Percentiles rank a stretch among this genome's conserved stretches.
Evolutionary conservation across 2,113 vertebrate species (phyloP).

Genomic region (Progne subis): DNA sequence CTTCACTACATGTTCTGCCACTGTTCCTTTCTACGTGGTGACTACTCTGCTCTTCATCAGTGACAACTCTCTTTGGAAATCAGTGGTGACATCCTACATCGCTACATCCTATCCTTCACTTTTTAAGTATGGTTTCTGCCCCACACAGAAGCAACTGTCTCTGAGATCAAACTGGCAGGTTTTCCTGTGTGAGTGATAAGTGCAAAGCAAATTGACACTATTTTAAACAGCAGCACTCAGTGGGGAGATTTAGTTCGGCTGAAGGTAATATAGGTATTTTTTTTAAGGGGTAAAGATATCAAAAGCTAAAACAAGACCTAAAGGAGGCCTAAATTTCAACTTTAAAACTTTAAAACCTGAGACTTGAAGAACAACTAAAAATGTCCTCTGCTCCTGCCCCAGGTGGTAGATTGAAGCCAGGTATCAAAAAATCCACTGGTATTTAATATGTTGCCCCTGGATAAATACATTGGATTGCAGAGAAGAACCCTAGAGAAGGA

Average conservation of each 20-base stretch:
- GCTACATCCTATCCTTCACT: neutral
- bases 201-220: neutral
- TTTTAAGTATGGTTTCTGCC: conserved; percentile 4
- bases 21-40: neutral
- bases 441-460: neutral
- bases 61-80: neutral
- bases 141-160: neutral
- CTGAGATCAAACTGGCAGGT: neutral
- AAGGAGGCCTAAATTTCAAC: neutral
- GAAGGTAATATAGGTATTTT: neutral
- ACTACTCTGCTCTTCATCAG: conserved; percentile 9
- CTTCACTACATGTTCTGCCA: neutral
- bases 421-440: neutral
- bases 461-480: neutral
- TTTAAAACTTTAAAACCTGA: neutral
- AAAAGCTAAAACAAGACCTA: neutral
- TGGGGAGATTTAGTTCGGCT: neutral
- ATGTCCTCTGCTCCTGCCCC: neutral
- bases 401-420: neutral
- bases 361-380: neutral
- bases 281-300: neutral
- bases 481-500: neutral
- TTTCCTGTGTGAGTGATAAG: conserved; percentile 11
- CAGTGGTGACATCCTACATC: neutral
- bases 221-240: neutral